A percentile compares a stretch with the other conserved stretches of the same genome.
These are phyloP conservation scores for Hypotaenidia okinawae DNA, from an alignment of 2,797 vertebrate genomes.

Conservation along the genomic window DNA sequence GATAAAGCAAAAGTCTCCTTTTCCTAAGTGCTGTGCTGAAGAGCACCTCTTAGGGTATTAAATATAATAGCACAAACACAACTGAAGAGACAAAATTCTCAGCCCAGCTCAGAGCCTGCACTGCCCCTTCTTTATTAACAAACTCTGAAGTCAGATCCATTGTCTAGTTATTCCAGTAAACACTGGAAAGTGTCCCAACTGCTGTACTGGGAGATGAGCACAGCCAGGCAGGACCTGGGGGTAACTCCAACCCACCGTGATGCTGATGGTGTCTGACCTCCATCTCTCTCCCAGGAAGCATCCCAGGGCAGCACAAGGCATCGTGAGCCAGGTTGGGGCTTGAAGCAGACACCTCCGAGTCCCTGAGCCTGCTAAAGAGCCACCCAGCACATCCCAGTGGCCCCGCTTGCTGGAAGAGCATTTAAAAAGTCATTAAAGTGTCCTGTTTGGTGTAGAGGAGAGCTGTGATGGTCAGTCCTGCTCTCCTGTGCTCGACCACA, in stretches of 20 bases:
- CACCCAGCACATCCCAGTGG: not conserved
- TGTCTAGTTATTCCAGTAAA: not conserved
- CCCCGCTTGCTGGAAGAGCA: not conserved
- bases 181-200: not conserved
- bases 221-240: fast-evolving
- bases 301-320: not conserved
- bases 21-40: not conserved
- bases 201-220: not conserved
- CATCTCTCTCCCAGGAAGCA: not conserved
- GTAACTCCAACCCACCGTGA: fast-evolving
- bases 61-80: not conserved
- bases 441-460: not conserved
- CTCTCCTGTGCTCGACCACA: not conserved
- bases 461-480: not conserved
- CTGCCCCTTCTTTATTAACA: not conserved
- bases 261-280: not conserved
- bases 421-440: not conserved
- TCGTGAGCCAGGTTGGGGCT: too few relatives aligned
- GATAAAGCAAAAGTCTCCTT: not conserved
- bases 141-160: not conserved
- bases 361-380: not conserved
- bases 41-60: not conserved
- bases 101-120: not conserved
- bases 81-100: not conserved
- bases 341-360: not conserved